A percentile compares a stretch with the other conserved stretches of the same genome.
Evolutionary conservation across 1,140 invertebrate species (phyloP).

Genomic region (Cydia splendana): DNA sequence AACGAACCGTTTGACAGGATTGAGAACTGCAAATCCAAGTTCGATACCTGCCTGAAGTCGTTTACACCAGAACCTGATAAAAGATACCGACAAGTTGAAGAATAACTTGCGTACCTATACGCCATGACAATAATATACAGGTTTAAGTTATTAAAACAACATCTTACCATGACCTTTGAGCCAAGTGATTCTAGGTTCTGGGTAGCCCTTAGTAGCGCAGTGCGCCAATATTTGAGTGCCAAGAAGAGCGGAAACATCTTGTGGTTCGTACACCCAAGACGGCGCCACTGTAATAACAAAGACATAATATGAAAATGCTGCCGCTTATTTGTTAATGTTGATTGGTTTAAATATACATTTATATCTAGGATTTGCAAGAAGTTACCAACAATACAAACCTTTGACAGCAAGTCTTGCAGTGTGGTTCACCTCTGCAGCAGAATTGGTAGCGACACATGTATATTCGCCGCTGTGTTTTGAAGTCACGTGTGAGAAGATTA

Average conservation of each 20-base stretch:
- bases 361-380: neutral
- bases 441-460: conserved; percentile 92
- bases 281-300: conserved; percentile 85
- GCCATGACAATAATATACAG: neutral
- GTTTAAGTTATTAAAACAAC: neutral
- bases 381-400: conserved; percentile 78
- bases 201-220: conserved; percentile 90
- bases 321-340: no score
- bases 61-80: conserved; percentile 52
- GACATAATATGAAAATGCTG: no score
- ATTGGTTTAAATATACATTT: neutral
- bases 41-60: conserved; percentile 83
- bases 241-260: conserved; percentile 87
- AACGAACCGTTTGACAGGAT: conserved; percentile 86
- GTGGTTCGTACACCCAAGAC: conserved; percentile 89
- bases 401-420: conserved; percentile 90
- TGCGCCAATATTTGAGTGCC: conserved; percentile 87
- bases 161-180: conserved; percentile 80
- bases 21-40: conserved; percentile 78
- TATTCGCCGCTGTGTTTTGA: conserved; percentile 92
- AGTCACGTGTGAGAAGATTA: conserved; percentile 88
- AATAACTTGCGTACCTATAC: neutral
- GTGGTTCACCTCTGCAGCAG: conserved; percentile 89
- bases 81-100: neutral
- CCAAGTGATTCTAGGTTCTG: conserved; percentile 89